A percentile compares a stretch with the other conserved stretches of the same genome.
Evolutionary conservation across 2,888 invertebrate genomes (phyloP).

Genomic region (Chrysolina haemoptera): DNA sequence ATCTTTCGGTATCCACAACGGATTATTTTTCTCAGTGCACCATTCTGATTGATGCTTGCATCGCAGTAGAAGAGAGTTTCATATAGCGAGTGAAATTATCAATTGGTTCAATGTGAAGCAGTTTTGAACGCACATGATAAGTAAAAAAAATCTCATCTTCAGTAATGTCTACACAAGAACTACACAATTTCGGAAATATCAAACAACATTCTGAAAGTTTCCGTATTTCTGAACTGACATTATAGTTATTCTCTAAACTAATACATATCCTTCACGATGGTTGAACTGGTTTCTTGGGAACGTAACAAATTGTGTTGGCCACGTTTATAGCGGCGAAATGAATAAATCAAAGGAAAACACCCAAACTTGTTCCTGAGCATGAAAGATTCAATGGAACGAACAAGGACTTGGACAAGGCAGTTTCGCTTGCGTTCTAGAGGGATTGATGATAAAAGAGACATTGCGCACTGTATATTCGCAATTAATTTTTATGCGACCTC

Average conservation of each 20-base stretch:
- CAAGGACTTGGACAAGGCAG: not conserved
- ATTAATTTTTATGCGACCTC: too few relatives aligned
- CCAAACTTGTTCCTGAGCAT: not conserved
- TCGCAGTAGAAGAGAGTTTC: too few relatives aligned
- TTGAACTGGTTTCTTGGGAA: not conserved
- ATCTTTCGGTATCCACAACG: too few relatives aligned
- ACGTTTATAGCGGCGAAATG: not conserved
- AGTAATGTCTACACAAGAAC: too few relatives aligned
- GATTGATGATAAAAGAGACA: too few relatives aligned
- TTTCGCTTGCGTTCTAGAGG: not conserved
- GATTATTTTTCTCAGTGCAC: too few relatives aligned
- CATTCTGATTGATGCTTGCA: too few relatives aligned
- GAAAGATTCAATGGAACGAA: not conserved
- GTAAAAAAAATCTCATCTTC: too few relatives aligned
- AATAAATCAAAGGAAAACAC: conserved; percentile 1
- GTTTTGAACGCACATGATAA: too few relatives aligned
- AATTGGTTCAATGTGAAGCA: too few relatives aligned
- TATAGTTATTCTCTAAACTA: not conserved
- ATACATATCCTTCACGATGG: not conserved
- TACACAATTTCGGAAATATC: not conserved
- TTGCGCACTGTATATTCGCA: too few relatives aligned
- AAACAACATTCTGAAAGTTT: not conserved
- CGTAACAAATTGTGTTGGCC: not conserved
- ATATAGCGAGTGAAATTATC: too few relatives aligned
- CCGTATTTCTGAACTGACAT: not conserved